Evolutionary conservation across 2,797 vertebrate species (phyloP).

Genomic region (Mionectes olivaceus): DNA sequence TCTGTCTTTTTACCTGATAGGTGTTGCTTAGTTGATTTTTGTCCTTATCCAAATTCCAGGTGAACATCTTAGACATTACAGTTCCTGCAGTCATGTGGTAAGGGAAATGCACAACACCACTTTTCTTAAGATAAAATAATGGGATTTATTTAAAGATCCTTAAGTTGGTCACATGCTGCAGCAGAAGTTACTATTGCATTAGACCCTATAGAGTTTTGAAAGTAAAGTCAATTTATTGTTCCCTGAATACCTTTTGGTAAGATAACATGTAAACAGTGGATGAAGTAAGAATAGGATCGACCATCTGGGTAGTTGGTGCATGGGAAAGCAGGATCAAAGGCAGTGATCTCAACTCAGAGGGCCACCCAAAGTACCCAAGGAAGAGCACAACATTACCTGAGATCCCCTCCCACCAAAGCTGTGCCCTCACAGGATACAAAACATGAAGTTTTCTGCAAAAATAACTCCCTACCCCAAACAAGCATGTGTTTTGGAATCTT

Average conservation of each 20-base stretch:
- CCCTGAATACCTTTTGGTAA: not conserved
- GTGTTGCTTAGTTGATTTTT: not conserved
- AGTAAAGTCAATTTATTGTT: not conserved
- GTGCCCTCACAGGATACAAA: not conserved
- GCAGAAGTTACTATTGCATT: not conserved
- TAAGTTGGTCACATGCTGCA: not conserved
- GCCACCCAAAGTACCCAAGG: not conserved
- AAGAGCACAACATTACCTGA: not conserved
- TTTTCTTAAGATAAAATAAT: not conserved
- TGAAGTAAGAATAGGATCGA: not conserved
- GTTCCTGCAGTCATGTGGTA: not conserved
- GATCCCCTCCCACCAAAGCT: not conserved
- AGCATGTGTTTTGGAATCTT: not conserved
- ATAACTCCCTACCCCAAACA: not conserved
- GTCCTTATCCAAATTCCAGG: not conserved
- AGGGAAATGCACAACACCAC: not conserved
- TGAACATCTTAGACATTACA: not conserved
- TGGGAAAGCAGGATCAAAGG: not conserved
- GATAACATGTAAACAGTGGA: not conserved
- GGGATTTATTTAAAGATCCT: not conserved
- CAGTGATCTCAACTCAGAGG: too few species aligned
- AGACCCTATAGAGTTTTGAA: not conserved
- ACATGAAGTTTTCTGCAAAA: not conserved
- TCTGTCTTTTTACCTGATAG: not conserved
- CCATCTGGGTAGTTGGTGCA: not conserved